A percentile compares a stretch with the other conserved stretches of the same genome.
Conservation (phyloP, 2,888 invertebrate genomes). For the Orthosia gracilis region DNA sequence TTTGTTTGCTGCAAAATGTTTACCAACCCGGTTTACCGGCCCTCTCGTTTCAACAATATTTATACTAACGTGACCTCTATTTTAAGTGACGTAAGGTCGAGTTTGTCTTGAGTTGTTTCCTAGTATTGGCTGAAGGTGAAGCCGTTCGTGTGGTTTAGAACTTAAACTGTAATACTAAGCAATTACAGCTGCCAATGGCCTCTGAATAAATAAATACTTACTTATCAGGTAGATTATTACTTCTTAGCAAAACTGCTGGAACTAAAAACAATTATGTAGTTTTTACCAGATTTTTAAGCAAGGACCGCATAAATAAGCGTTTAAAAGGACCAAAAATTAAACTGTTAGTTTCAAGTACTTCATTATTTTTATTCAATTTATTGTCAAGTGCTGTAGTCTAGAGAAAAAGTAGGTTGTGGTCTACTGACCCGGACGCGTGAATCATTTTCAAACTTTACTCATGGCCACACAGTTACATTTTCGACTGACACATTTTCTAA, state of each 20-base stretch:
- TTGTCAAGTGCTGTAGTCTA: slow-evolving; percentile 1
- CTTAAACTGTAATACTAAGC: slow-evolving; percentile 35
- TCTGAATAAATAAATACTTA: slow-evolving; percentile 19
- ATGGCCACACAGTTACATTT: slow-evolving; percentile 31
- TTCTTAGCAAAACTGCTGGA: background rate
- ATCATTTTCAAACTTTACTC: slow-evolving; percentile 46
- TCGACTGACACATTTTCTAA: slow-evolving; percentile 33
- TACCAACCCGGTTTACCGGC: slow-evolving; percentile 18
- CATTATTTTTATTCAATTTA: slow-evolving; percentile 6
- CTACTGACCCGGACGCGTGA: slow-evolving; percentile 53
- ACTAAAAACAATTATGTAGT: too few species aligned
- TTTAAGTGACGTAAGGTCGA: slow-evolving; percentile 41
- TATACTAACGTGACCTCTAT: slow-evolving; percentile 49
- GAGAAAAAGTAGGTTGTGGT: slow-evolving; percentile 54
- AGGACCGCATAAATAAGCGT: background rate
- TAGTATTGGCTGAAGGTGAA: slow-evolving; percentile 54
- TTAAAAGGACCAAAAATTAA: background rate
- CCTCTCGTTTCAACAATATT: slow-evolving; percentile 41
- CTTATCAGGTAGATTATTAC: slow-evolving; percentile 17
- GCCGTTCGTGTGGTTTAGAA: slow-evolving; percentile 35
- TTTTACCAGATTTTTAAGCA: background rate
- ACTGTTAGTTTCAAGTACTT: slow-evolving; percentile 18
- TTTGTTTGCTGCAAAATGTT: slow-evolving; percentile 48
- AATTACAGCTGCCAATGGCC: slow-evolving; percentile 35
- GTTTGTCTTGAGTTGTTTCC: slow-evolving; percentile 53